These are phyloP conservation scores for Nasonia vitripennis DNA, from an alignment of 1,140 invertebrate genomes.

Conservation along the genomic window DNA sequence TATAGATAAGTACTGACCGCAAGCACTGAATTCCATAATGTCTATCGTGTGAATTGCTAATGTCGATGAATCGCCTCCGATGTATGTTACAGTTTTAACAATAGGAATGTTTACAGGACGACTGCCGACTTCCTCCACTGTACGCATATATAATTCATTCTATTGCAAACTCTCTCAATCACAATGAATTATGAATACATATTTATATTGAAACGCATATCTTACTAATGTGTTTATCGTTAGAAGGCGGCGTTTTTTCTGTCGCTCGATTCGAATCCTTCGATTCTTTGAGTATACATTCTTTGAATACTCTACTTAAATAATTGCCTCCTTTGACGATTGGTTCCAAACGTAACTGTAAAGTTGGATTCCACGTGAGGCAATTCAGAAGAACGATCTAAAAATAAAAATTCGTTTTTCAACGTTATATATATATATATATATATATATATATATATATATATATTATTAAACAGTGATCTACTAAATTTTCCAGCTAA, in stretches of 20 bases:
- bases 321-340: conserved; percentile 66
- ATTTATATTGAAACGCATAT: background rate
- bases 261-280: conserved; percentile 15
- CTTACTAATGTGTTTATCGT: conserved; percentile 64
- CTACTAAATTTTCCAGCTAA: background rate
- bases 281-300: conserved; percentile 60
- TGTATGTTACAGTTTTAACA: conserved; percentile 57
- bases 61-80: conserved; percentile 56
- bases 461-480: no score
- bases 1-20: conserved; percentile 69
- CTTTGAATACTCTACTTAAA: conserved; percentile 69
- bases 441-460: no score
- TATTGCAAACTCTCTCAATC: no score
- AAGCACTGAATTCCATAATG: conserved; percentile 68
- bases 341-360: conserved; percentile 65
- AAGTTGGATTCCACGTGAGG: conserved; percentile 69
- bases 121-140: conserved; percentile 68
- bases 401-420: conserved; percentile 38
- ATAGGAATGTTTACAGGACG: conserved; percentile 70
- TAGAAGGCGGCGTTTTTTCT: conserved; percentile 49
- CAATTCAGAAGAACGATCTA: conserved; percentile 70
- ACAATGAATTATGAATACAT: no score
- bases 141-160: background rate
- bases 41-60: conserved; percentile 56
- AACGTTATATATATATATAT: background rate